Percentiles rank a stretch among this genome's conserved stretches.
phyloP scores from a whole-genome alignment of 2,888 invertebrate species.

The Polydesmus complanatus region DNA sequence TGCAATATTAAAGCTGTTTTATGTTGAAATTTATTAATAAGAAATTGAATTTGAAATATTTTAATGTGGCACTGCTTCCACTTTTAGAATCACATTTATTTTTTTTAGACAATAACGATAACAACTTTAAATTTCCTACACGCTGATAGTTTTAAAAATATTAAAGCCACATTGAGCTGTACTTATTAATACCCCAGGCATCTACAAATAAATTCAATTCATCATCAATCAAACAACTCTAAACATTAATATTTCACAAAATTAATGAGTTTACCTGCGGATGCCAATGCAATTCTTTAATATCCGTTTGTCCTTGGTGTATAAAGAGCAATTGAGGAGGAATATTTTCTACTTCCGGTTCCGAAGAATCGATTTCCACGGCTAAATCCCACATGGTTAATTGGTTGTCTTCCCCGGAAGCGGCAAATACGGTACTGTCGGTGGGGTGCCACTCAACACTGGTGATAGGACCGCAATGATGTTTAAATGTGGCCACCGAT shows the following conservation, averaged over 20 bases:
- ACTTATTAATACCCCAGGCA: constrained; percentile 81
- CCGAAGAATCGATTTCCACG: constrained; percentile 58
- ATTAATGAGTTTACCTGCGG: constrained; percentile 56
- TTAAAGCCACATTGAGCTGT: constrained; percentile 94
- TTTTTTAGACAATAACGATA: too few relatives aligned
- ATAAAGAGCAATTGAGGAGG: constrained; percentile 94
- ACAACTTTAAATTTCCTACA: too few relatives aligned
- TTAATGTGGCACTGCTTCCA: too few relatives aligned
- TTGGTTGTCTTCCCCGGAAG: constrained; percentile 87
- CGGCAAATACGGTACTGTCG: constrained; percentile 85
- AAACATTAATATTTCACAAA: constrained; percentile 40
- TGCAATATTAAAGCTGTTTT: too few relatives aligned
- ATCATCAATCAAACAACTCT: not conserved
- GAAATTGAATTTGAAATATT: too few relatives aligned
- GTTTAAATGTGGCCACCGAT: constrained; percentile 85
- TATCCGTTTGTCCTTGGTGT: constrained; percentile 93
- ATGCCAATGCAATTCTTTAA: constrained; percentile 99
- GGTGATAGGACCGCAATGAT: constrained; percentile 83
- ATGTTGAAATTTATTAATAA: too few relatives aligned
- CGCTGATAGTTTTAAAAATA: constrained; percentile 93
- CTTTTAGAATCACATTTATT: too few relatives aligned
- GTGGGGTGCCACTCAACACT: constrained; percentile 94
- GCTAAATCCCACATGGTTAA: constrained; percentile 94
- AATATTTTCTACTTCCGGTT: constrained; percentile 43
- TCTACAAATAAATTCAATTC: constrained; percentile 45